Base-by-base conservation (phyloP, 2,888 invertebrate species). In the Reticulitermes lucifugus region DNA sequence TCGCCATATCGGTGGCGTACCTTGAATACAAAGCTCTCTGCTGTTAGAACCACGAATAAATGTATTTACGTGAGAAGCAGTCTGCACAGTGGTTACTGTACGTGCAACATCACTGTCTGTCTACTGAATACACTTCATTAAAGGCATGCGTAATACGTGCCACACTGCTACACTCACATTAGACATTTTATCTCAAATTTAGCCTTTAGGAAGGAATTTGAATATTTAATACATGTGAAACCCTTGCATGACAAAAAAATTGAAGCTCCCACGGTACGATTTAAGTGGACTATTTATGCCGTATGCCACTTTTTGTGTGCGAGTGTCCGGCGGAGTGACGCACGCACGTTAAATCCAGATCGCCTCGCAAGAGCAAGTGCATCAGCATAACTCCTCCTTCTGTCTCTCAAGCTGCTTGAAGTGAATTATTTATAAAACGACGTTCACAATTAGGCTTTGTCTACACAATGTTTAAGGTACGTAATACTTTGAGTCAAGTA, bases 381-480 rank as follows among this genome's bases (percentile, higher is more conserved):
- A 60, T 18, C 60, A 21, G 60, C 60, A 60, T 25, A 25, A 0
- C 1, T 60, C 60, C 60, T 71, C 9, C 60, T 71, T 29, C 18
- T 1, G 71, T 35, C 71, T 71, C 71, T 71, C 71, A 71, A 35
- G 71, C 71, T 71, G 29, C 71, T 71, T 71, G 1, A n/a, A 2
- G 29, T 71, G 71, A 71, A 71, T 71, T 71, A 71, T 71, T 71
- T 71, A 71, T 29, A 71, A 71, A 35, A 71, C 10, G 29, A 71
- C 14, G 9, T 25, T 25, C 29, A 71, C 71, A 46, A 12, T 12
- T 12, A 46, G 46, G 46, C 35, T 35, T 35, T 35, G 35, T 35
- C 35, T 35, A 35, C 2, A 35, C 2, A 2, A 35, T 4, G 35
- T 35, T 35, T 35, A 4, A 35, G 35, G 35, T 35, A 35, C 35